phyloP scores from a whole-genome alignment of 2,888 invertebrate genomes.

The Tanytarsus gracilentus region DNA sequence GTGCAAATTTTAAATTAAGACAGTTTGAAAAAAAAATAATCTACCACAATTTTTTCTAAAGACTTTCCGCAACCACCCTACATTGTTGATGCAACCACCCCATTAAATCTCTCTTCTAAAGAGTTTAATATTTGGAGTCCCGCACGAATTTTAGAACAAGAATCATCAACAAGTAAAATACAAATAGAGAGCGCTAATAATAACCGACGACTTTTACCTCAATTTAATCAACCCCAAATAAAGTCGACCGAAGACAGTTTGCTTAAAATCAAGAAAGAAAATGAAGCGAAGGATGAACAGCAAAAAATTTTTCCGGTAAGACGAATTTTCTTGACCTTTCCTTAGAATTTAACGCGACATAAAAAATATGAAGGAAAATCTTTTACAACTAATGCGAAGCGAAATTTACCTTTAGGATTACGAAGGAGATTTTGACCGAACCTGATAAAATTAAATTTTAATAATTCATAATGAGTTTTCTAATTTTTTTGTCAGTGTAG shows the following conservation, averaged over 20 bases:
- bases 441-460: too few species aligned
- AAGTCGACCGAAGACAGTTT: too few species aligned
- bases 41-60: too few species aligned
- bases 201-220: neutral
- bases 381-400: too few species aligned
- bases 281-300: neutral
- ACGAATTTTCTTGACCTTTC: neutral
- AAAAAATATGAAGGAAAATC: too few species aligned
- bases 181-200: neutral
- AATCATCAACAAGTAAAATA: neutral
- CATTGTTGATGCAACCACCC: neutral
- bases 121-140: slow-evolving; percentile 15
- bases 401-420: too few species aligned
- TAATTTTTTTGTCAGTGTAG: too few species aligned
- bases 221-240: neutral
- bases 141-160: slow-evolving; percentile 1
- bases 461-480: too few species aligned
- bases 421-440: too few species aligned
- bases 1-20: neutral
- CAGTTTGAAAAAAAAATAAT: neutral
- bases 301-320: slow-evolving; percentile 18
- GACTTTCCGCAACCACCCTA: neutral
- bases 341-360: too few species aligned
- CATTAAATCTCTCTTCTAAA: neutral
- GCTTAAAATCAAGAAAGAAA: too few species aligned